Evolutionary conservation across 2,888 invertebrate genomes (phyloP).

Genomic region (Punctoribates punctum): DNA sequence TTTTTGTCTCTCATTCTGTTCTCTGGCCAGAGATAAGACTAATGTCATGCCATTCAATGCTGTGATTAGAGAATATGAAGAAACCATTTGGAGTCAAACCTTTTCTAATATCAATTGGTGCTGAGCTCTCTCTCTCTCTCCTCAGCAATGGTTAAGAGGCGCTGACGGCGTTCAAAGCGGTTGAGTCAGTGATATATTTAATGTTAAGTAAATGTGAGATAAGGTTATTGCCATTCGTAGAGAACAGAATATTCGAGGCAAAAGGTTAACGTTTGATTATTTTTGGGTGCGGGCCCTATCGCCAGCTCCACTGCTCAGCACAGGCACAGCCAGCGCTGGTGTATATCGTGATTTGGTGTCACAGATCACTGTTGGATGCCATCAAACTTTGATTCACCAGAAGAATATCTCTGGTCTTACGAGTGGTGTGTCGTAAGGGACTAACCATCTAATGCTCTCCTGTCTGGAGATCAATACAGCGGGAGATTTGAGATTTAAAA

Average conservation of each 20-base stretch:
- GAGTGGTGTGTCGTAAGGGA: not conserved
- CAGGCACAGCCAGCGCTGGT: not conserved
- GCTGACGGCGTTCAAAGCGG: conserved; percentile 20
- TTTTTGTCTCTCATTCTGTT: not conserved
- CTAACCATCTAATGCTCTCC: conserved; percentile 1
- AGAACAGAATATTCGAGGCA: not conserved
- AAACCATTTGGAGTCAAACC: not conserved
- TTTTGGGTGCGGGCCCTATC: conserved; percentile 33
- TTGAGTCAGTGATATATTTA: conserved; percentile 34
- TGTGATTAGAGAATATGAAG: not conserved
- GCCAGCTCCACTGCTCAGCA: not conserved
- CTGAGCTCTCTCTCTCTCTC: not conserved
- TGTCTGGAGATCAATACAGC: conserved; percentile 28
- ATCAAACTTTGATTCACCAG: conserved; percentile 18
- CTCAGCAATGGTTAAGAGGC: not conserved
- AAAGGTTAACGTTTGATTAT: conserved; percentile 38
- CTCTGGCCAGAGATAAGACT: not conserved
- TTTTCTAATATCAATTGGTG: conserved; percentile 13
- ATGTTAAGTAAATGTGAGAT: conserved; percentile 21
- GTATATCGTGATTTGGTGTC: conserved; percentile 33
- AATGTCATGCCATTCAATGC: not conserved
- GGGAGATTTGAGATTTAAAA: conserved; percentile 31
- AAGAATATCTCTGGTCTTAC: not conserved
- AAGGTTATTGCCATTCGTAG: conserved; percentile 32
- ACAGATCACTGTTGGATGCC: conserved; percentile 36